These are phyloP conservation scores for Drosophila melanosoma DNA, from an alignment of 2,888 invertebrate genomes.

Conservation along the genomic window DNA sequence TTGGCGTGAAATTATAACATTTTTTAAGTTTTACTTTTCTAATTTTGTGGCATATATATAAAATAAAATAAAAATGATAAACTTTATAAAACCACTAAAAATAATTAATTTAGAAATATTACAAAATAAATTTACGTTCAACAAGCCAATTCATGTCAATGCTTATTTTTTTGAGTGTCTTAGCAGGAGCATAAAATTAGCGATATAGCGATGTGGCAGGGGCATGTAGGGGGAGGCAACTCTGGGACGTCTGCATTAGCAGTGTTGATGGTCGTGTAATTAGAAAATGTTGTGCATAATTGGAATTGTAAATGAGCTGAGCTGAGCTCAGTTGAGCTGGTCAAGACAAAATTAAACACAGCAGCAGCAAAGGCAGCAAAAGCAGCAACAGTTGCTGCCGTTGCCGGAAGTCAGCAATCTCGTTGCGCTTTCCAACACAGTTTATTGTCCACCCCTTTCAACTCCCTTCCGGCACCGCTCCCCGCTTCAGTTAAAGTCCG, in stretches of 20 bases:
- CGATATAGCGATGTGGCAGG: neutral
- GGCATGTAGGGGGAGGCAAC: neutral
- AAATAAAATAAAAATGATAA: neutral
- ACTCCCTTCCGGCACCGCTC: neutral
- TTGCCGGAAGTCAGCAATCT: constrained; percentile 75
- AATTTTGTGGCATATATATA: neutral
- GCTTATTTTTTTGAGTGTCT: neutral
- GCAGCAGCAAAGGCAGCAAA: constrained; percentile 17
- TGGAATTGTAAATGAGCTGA: constrained; percentile 81
- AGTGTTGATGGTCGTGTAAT: constrained; percentile 79
- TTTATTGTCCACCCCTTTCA: constrained; percentile 3
- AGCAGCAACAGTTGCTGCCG: constrained; percentile 24
- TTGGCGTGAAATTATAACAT: neutral
- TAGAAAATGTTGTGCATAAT: constrained; percentile 81
- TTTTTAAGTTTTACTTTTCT: neutral
- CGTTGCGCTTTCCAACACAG: constrained; percentile 56
- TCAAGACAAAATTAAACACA: constrained; percentile 19
- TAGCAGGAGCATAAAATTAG: constrained; percentile 4
- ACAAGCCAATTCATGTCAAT: neutral
- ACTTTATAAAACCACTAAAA: neutral
- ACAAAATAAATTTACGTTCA: neutral
- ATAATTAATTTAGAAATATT: neutral
- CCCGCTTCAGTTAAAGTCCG: constrained; percentile 1
- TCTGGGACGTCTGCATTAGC: constrained; percentile 23
- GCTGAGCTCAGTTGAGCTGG: constrained; percentile 15